phyloP scores from a whole-genome alignment of 2,113 vertebrate genomes.

The Acanthochromis polyacanthus region DNA sequence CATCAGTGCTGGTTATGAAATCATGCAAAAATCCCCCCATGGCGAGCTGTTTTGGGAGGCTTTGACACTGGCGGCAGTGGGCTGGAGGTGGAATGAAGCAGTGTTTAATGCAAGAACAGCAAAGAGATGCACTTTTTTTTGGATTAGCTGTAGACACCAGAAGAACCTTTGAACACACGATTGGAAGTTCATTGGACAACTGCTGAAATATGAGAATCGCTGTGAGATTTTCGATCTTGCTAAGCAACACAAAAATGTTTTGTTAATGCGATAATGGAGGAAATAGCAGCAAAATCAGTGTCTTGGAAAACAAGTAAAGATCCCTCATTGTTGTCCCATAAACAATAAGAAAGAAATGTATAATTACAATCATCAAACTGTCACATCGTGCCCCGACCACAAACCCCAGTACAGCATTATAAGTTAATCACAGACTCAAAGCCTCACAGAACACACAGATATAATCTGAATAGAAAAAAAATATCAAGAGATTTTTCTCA shows the following conservation, averaged over 20 bases:
- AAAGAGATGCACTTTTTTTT: background rate
- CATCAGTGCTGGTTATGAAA: slow-evolving; percentile 34
- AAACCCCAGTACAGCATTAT: background rate
- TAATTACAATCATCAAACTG: slow-evolving; percentile 8
- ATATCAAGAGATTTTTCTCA: background rate
- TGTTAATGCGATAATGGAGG: too few species aligned
- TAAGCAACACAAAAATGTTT: too few species aligned
- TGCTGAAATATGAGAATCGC: too few species aligned
- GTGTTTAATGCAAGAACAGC: slow-evolving; percentile 1
- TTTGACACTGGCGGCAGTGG: slow-evolving; percentile 15
- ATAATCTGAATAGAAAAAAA: slow-evolving; percentile 13
- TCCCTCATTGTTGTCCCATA: background rate
- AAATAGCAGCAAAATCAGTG: too few species aligned
- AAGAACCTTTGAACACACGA: too few species aligned
- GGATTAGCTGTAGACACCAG: too few species aligned
- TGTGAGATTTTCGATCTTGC: too few species aligned
- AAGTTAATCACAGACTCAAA: background rate
- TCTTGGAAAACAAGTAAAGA: too few species aligned
- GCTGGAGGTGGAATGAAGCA: background rate
- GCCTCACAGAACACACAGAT: background rate
- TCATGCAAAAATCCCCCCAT: slow-evolving; percentile 10
- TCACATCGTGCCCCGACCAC: background rate
- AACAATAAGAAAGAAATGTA: background rate
- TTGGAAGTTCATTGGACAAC: too few species aligned
- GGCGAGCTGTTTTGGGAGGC: slow-evolving; percentile 1